Evolutionary conservation across 1,140 invertebrate genomes (phyloP).

Genomic region (Heliconius eleuchia): DNA sequence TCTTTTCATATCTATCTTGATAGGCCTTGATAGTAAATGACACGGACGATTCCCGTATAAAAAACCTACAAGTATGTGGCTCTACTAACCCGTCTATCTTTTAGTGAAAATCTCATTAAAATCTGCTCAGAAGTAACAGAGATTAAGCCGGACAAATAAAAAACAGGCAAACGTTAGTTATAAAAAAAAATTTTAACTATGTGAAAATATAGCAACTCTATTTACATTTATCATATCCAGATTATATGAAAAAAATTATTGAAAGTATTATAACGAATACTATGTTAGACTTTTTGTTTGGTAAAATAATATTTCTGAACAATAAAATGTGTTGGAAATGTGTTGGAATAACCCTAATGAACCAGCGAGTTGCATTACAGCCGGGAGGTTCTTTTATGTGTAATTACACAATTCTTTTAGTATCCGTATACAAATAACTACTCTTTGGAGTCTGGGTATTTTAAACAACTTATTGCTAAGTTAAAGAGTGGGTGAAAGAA

Average conservation of each 20-base stretch:
- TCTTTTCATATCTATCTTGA: no score
- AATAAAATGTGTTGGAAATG: not conserved
- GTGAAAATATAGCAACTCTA: not conserved
- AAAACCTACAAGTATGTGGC: no score
- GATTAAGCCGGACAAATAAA: no score
- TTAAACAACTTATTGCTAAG: not conserved
- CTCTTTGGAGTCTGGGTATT: not conserved
- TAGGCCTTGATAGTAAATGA: no score
- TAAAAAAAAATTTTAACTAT: not conserved
- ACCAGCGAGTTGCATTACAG: conserved; percentile 12
- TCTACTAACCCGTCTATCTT: no score
- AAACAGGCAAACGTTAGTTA: no score
- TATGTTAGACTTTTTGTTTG: conserved; percentile 18
- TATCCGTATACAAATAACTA: not conserved
- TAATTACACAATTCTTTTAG: not conserved
- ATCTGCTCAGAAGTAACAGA: no score
- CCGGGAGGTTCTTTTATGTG: conserved; percentile 5
- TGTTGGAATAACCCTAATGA: conserved; percentile 15
- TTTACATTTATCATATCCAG: no score
- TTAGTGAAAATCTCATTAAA: no score
- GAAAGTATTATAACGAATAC: conserved; percentile 17
- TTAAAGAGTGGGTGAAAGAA: not conserved
- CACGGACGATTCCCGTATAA: no score
- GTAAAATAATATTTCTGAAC: conserved; percentile 15
- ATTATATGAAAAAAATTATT: not conserved